Conservation (phyloP, 2,113 vertebrate species). For the Albula glossodonta region DNA sequence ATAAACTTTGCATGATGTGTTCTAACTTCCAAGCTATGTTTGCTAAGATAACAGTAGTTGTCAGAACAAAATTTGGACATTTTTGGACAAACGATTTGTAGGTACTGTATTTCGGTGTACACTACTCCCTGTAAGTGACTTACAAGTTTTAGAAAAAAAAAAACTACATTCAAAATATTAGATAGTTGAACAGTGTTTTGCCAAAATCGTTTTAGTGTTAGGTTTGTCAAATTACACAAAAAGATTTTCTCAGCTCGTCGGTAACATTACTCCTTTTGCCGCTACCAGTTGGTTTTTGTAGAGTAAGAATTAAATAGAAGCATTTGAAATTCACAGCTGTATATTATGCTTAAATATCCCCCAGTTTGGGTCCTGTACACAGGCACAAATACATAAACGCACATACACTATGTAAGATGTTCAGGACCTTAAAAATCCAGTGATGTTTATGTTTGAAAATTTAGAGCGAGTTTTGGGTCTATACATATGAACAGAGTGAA, state of each 20-base stretch:
- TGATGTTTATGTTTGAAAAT: not conserved
- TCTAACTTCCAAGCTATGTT: slow-evolving; percentile 79
- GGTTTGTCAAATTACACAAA: slow-evolving; percentile 1
- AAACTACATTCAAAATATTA: too few relatives aligned
- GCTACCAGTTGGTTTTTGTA: not conserved
- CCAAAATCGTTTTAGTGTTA: slow-evolving; percentile 3
- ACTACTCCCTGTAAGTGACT: slow-evolving; percentile 20
- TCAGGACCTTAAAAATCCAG: not conserved
- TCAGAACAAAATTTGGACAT: slow-evolving; percentile 74
- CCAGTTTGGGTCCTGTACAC: not conserved
- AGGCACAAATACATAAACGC: not conserved
- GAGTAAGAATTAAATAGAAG: not conserved
- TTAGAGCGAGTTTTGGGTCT: not conserved
- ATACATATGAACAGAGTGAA: not conserved
- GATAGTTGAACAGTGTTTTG: not conserved
- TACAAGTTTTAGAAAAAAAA: too few relatives aligned
- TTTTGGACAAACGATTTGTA: slow-evolving; percentile 46
- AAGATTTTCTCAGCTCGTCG: not conserved
- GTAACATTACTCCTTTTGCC: not conserved
- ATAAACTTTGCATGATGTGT: slow-evolving; percentile 81
- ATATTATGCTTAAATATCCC: not conserved
- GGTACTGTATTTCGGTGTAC: not conserved
- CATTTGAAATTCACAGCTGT: not conserved
- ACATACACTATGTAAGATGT: not conserved
- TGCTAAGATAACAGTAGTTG: slow-evolving; percentile 79